These are phyloP conservation scores for Brachionus plicatilis DNA, from an alignment of 1,140 invertebrate species.

Conservation along the genomic window DNA sequence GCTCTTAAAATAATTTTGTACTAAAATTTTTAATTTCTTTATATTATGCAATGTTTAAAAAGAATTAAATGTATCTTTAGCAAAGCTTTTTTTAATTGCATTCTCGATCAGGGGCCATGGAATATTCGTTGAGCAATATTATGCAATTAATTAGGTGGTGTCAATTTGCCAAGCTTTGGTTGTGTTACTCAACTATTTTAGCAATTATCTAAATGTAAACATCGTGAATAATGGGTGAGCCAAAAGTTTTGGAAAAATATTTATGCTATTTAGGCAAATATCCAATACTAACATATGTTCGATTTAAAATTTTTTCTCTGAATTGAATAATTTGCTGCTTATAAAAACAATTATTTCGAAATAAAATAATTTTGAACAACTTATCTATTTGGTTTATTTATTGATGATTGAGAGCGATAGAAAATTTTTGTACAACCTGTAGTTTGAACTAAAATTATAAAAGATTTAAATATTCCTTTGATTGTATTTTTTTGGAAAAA, in stretches of 20 bases:
- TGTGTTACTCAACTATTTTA: not conserved
- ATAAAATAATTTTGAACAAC: not conserved
- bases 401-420: not conserved
- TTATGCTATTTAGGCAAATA: not conserved
- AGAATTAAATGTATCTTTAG: not conserved
- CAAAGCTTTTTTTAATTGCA: not conserved
- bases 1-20: not conserved
- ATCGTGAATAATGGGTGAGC: not conserved
- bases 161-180: not conserved
- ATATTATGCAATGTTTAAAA: not conserved
- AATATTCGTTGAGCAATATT: not conserved
- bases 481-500: too few relatives aligned
- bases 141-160: not conserved
- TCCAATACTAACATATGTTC: not conserved
- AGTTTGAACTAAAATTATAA: not conserved
- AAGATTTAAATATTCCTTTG: not conserved
- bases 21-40: not conserved
- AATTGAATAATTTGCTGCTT: not conserved
- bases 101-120: not conserved
- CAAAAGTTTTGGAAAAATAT: not conserved
- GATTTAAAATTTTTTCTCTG: not conserved
- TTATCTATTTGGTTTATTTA: not conserved
- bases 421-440: not conserved
- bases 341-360: not conserved
- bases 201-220: not conserved